These are phyloP conservation scores for Drosophila sordidula DNA, from an alignment of 2,888 invertebrate species.

Conservation along the genomic window DNA sequence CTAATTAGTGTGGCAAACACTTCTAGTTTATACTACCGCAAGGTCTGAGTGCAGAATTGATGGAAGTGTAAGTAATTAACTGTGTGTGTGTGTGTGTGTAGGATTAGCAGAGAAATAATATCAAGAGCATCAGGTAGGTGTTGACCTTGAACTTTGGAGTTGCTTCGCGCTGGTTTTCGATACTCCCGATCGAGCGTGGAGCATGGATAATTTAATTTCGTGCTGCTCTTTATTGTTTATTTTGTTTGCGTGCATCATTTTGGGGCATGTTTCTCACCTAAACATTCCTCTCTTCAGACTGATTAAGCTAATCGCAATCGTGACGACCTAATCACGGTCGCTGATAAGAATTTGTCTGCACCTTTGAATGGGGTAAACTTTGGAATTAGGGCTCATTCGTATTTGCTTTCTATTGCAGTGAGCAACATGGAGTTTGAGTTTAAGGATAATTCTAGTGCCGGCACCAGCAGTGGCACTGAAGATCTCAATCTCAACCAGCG, in stretches of 20 bases:
- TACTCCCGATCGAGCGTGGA: background rate
- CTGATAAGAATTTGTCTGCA: constrained; percentile 42
- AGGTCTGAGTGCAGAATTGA: constrained; percentile 1
- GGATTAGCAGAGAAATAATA: background rate
- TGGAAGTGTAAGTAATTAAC: constrained; percentile 20
- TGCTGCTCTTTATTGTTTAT: constrained; percentile 17
- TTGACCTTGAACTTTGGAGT: constrained; percentile 61
- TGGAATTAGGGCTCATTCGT: constrained; percentile 52
- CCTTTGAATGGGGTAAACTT: constrained; percentile 52
- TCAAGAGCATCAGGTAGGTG: background rate
- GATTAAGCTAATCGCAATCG: constrained; percentile 49
- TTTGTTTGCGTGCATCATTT: background rate
- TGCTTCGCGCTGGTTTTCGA: constrained; percentile 2
- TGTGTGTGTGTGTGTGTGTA: background rate
- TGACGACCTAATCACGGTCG: constrained; percentile 23
- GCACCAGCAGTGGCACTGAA: constrained; percentile 25
- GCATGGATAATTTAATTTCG: constrained; percentile 25
- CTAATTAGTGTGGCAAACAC: constrained; percentile 6
- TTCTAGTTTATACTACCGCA: background rate
- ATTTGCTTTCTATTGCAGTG: constrained; percentile 37
- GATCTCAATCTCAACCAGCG: constrained; percentile 61
- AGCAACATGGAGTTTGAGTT: constrained; percentile 47
- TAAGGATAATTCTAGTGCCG: constrained; percentile 28
- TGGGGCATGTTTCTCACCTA: constrained; percentile 3
- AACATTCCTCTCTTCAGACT: background rate